Base-by-base conservation (phyloP, 1,140 invertebrate species). In the Heliconius eleuchia region DNA sequence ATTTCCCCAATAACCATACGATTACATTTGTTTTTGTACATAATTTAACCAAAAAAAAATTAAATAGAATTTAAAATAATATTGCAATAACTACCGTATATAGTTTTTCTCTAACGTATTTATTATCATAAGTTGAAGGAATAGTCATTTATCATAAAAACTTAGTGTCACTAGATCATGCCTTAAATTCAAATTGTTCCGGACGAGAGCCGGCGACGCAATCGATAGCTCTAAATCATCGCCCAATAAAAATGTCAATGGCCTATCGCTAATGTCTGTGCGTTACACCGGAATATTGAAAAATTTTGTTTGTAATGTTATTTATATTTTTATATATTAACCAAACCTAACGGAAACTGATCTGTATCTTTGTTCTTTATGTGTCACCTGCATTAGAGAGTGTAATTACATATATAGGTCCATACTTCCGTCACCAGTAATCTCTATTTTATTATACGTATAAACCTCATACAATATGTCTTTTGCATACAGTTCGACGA, bases 191-290 rank as follows among this genome's bases (percentile, higher is more conserved):
- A 86, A 87, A 86, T 86, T 83, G 76, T 84, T 78, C 78, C 77
- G 80, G 84, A 86, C 86, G 87, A 88, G 79, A 72, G 74, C 73
- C 71, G 80, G 80, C 82, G 84, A 80, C 86, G 82, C 85, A 92
- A 94, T 94, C 92, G 90, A 94, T 94, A 90, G 86, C 82, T 81
- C 83, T 92, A 94, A 91, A 94, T 94, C 92, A 92, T 91, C 86
- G 85, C 77, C 89, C 89, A 89, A 94, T 94, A 92, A 94, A 93
- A 92, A 91, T 92, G 92, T 93, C 92, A 92, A 84, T 92, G 92
- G 89, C 92, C 91, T 88, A 88, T 81, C 85, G 74, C 77, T 34
- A 39, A 18, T n/a, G 78, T 80, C 27, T 57, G 82, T 30, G 23
- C 82, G 13, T 93, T 76, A 91, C 90, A 93, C 88, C 88, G 89